Conservation (phyloP, 2,797 vertebrate species). For the Esox lucius region DNA sequence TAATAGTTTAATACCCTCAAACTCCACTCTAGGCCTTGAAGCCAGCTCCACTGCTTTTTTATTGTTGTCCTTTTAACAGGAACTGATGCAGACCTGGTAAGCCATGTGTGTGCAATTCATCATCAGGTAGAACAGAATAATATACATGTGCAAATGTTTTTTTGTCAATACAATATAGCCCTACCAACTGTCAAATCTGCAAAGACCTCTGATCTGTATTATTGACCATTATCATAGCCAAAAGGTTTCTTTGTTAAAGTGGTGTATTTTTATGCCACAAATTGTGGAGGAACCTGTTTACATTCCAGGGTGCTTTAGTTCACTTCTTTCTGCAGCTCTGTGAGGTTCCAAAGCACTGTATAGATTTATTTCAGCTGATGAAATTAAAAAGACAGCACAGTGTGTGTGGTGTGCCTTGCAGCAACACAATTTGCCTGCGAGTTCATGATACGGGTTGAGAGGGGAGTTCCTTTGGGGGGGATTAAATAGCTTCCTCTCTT, state of each 20-base stretch:
- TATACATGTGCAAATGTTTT: slow-evolving; percentile 58
- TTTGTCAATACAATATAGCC: slow-evolving; percentile 66
- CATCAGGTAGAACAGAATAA: not conserved
- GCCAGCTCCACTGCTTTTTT: too few species aligned
- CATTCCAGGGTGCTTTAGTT: slow-evolving; percentile 75
- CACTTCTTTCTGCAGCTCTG: slow-evolving; percentile 64
- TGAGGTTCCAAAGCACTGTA: slow-evolving; percentile 74
- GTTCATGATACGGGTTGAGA: slow-evolving; percentile 85
- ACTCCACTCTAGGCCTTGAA: too few species aligned
- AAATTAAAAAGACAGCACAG: slow-evolving; percentile 85
- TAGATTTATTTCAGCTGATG: slow-evolving; percentile 84
- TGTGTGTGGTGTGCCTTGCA: slow-evolving; percentile 80
- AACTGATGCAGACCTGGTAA: too few species aligned
- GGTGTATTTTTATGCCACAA: slow-evolving; percentile 70
- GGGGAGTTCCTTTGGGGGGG: slow-evolving; percentile 84
- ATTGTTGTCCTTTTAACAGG: too few species aligned
- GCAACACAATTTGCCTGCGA: slow-evolving; percentile 81
- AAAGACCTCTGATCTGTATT: slow-evolving; percentile 73
- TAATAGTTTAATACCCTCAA: not conserved
- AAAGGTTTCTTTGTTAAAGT: slow-evolving; percentile 63
- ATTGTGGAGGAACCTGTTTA: slow-evolving; percentile 74
- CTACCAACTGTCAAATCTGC: slow-evolving; percentile 68
- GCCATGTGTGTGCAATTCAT: too few species aligned
- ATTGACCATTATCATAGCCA: slow-evolving; percentile 77
- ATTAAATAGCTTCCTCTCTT: slow-evolving; percentile 82